Evolutionary conservation across 1,140 invertebrate genomes (phyloP).

Genomic region (Thalassaphorura encarpata): DNA sequence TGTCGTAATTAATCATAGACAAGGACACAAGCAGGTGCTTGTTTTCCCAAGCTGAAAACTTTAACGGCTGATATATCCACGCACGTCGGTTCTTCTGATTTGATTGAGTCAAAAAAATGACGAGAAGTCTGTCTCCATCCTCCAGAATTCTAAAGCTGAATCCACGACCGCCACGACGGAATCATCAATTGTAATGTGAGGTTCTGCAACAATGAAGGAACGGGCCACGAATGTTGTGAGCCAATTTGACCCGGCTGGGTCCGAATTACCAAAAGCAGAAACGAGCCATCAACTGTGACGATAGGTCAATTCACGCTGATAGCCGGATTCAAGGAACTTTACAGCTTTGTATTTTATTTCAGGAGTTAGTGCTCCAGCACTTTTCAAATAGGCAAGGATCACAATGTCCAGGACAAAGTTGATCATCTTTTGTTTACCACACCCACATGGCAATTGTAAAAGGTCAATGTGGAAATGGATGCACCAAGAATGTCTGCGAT

Average conservation of each 20-base stretch:
- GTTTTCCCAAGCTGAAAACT: no score
- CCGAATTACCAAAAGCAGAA: constrained; percentile 66
- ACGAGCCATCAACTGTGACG: constrained; percentile 41
- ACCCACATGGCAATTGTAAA: constrained; percentile 73
- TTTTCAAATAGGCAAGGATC: constrained; percentile 63
- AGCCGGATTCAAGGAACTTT: constrained; percentile 68
- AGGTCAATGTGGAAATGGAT: constrained; percentile 62
- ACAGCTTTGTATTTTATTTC: constrained; percentile 59
- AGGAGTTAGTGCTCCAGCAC: constrained; percentile 40
- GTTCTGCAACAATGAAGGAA: constrained; percentile 68
- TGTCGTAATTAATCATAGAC: no score
- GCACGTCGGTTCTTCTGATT: no score
- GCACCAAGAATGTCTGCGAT: constrained; percentile 64
- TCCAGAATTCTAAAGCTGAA: no score
- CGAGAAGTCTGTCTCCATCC: no score
- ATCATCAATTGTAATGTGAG: constrained; percentile 70
- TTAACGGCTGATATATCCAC: no score
- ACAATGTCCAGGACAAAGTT: constrained; percentile 85
- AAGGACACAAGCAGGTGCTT: no score
- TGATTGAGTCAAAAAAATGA: no score
- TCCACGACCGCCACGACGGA: no score
- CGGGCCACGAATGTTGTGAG: constrained; percentile 87
- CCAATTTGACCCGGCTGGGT: constrained; percentile 81
- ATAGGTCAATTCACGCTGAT: constrained; percentile 87
- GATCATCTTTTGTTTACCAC: constrained; percentile 91